Evolutionary conservation across 2,888 invertebrate genomes (phyloP), one percentile per base, ranked within the genome.

Genomic region (Drosophila neotestacea): DNA sequence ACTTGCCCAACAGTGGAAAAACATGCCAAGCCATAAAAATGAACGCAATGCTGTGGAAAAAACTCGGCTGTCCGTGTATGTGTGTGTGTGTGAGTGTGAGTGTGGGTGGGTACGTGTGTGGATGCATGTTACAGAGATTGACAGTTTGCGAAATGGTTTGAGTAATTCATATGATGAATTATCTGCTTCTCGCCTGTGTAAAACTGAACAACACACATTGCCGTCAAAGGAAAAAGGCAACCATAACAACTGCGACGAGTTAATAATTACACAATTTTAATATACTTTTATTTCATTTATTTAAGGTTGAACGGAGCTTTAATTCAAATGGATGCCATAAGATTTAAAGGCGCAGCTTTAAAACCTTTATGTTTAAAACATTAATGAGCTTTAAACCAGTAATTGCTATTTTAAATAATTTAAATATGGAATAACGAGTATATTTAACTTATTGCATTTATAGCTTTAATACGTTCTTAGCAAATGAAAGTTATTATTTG

Each of bases 101-200:
- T 13, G 13, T 60, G 39, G 51, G 36, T 22, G 44, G 46, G 47
- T 42, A 41, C 51, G 39, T 60, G 61, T 32, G 48, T 58, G 44
- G 36, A 46, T 58, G 78, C 44, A 70, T 69, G 60, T 41, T 46
- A 64, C 74, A 56, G 65, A 77, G 81, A 81, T 81, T 81, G 81
- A 83, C 81, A 83, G 80, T 72, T 77, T 83, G 74, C 55, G 66
- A 80, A 81, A 80, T 77, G 81, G 77, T 74, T 77, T 81, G 81
- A 83, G 81, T 83, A 83, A 83, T 81, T 81, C 78, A 68, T 60
- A 70, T 77, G 80, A 79, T 79, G 79, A 78, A 78, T 81, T 73
- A 79, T 73, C 74, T 67, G 41, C 46, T 47, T 30, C 52, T 41
- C 47, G 48, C 34, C 61, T 52, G 39, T 44, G 4, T 47, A 16